Percentiles rank a stretch among this genome's conserved stretches.
Evolutionary conservation across 2,888 invertebrate species (phyloP).

Genomic region (Choristoneura rosaceana): DNA sequence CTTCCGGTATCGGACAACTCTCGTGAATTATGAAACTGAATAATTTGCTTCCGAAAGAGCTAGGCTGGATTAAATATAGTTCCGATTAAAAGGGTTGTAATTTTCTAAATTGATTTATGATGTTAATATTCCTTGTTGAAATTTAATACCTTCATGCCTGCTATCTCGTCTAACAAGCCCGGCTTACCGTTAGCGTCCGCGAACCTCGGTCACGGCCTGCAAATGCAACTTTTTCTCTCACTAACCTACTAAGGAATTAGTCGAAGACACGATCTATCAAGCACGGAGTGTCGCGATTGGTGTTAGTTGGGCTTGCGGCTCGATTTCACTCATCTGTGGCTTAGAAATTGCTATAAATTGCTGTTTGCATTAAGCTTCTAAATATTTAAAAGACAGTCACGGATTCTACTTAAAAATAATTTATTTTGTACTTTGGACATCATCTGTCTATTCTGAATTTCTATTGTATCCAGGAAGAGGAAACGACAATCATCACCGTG

Average conservation of each 20-base stretch:
- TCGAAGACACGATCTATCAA: constrained; percentile 57
- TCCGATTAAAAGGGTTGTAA: not conserved
- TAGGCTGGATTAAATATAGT: not conserved
- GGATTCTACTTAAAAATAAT: too few species aligned
- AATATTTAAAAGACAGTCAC: not conserved
- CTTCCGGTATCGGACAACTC: not conserved
- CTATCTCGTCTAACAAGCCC: constrained; percentile 55
- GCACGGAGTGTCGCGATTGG: constrained; percentile 25
- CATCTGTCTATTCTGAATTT: not conserved
- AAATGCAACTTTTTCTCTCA: constrained; percentile 59
- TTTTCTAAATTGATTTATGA: constrained; percentile 5
- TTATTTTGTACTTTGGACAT: not conserved
- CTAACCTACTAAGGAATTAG: constrained; percentile 68
- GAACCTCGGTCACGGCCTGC: constrained; percentile 64
- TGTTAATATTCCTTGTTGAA: not conserved
- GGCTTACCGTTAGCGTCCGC: constrained; percentile 67
- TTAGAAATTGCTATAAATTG: constrained; percentile 23
- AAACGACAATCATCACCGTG: constrained; percentile 18
- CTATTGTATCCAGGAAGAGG: constrained; percentile 1
- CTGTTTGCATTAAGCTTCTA: constrained; percentile 8
- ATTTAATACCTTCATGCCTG: constrained; percentile 43
- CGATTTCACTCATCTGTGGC: constrained; percentile 31
- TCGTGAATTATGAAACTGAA: not conserved
- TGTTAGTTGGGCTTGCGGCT: constrained; percentile 20
- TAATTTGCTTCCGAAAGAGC: not conserved